Conservation (phyloP, 2,797 vertebrate species). For the Propithecus perrieri region DNA sequence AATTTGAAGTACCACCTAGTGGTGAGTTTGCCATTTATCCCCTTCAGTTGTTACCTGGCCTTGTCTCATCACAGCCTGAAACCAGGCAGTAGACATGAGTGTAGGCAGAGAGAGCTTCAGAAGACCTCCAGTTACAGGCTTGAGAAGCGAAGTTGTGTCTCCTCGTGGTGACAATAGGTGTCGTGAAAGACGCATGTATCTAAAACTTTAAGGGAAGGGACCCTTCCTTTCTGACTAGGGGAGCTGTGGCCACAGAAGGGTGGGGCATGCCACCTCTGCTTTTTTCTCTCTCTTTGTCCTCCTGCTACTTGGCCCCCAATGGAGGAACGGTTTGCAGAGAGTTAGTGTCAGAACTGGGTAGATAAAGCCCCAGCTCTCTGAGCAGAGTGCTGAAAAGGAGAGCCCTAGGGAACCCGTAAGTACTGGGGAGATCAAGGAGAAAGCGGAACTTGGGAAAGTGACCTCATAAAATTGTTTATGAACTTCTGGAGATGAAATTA, state of each 20-base stretch:
- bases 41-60: not conserved
- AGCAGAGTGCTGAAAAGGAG: not conserved
- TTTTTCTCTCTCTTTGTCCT: not conserved
- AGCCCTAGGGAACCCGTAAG: not conserved
- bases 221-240: not conserved
- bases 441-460: not conserved
- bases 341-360: not conserved
- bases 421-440: not conserved
- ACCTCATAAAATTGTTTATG: not conserved
- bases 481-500: not conserved
- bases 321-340: not conserved
- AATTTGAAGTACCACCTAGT: not conserved
- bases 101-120: not conserved
- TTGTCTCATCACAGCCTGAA: not conserved
- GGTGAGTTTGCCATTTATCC: not conserved
- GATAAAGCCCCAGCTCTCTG: slow-evolving; percentile 4
- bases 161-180: not conserved
- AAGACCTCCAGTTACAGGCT: not conserved
- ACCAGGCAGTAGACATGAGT: not conserved
- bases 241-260: not conserved
- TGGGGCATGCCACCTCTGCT: not conserved
- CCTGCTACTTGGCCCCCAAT: not conserved
- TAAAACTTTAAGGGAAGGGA: not conserved
- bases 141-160: not conserved
- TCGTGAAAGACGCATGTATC: not conserved